Evolutionary conservation across 2,113 vertebrate genomes (phyloP).

Genomic region (Tautogolabrus adspersus): DNA sequence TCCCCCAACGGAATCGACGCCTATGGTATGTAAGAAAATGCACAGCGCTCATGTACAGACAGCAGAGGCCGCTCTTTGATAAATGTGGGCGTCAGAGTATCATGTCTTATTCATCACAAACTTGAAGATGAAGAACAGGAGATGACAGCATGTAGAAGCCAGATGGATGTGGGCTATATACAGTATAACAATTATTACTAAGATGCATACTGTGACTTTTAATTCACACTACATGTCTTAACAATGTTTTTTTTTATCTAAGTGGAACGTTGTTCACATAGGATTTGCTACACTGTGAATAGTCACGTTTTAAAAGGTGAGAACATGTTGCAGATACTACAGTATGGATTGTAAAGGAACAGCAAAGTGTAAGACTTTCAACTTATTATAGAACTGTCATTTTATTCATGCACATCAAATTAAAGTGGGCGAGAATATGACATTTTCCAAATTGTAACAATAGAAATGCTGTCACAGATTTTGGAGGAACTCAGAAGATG

Average conservation of each 20-base stretch:
- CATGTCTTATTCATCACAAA: constrained; percentile 48
- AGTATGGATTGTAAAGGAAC: neutral
- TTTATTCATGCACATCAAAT: constrained; percentile 24
- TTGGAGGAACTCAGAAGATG: neutral
- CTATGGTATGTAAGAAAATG: neutral
- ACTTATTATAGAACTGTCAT: neutral
- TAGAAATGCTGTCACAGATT: constrained; percentile 4
- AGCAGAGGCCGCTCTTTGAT: constrained; percentile 17
- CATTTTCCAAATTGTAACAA: constrained; percentile 16
- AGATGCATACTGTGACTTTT: neutral
- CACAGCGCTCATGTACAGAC: neutral
- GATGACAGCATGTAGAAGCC: neutral
- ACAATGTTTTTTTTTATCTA: too few relatives aligned
- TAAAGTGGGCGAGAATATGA: constrained; percentile 10
- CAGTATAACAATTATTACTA: neutral
- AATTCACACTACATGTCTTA: neutral
- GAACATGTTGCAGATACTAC: too few relatives aligned
- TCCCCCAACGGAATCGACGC: too few relatives aligned
- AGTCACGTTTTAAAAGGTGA: too few relatives aligned
- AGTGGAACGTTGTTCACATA: too few relatives aligned
- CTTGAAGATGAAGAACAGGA: constrained; percentile 21
- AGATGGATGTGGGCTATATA: neutral
- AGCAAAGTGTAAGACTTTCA: neutral
- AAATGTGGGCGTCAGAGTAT: constrained; percentile 28
- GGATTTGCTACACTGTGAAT: too few relatives aligned